Conservation (phyloP, 92 coral and sea anemone species). For the Epizoanthus fatuus region DNA sequence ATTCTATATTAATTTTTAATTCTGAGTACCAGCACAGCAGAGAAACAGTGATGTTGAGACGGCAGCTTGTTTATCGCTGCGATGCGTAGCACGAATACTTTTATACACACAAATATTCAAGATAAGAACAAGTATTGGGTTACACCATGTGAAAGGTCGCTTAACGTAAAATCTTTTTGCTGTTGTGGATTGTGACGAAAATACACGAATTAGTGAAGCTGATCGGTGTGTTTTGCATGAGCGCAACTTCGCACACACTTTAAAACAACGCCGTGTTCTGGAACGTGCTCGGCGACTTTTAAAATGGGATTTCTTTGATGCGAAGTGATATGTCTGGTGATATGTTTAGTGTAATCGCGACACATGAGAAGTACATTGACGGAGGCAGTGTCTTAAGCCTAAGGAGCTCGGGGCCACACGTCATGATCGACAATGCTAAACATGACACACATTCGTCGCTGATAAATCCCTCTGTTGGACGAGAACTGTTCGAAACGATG, state of each 20-base stretch:
- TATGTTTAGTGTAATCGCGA: slow-evolving; percentile 2
- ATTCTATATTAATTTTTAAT: slow-evolving; percentile 16
- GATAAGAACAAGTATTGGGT: slow-evolving; percentile 19
- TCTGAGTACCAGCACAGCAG: not conserved
- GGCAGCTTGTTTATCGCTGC: not conserved
- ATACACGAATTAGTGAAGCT: not conserved
- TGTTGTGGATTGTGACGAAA: not conserved
- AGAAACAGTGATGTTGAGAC: not conserved
- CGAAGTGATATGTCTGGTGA: not conserved
- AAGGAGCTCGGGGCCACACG: not conserved
- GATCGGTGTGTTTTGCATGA: not conserved
- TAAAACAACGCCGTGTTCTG: no score
- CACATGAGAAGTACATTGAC: slow-evolving; percentile 12
- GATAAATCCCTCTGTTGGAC: slow-evolving; percentile 8
- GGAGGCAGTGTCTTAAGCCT: not conserved
- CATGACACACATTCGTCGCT: not conserved
- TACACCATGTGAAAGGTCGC: slow-evolving; percentile 39
- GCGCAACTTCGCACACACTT: not conserved
- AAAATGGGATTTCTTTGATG: no score
- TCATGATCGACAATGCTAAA: not conserved
- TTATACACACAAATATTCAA: not conserved
- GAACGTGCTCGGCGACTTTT: no score
- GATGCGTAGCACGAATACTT: slow-evolving; percentile 1
- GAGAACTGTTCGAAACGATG: slow-evolving; percentile 1
- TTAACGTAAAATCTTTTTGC: not conserved